phyloP scores from a whole-genome alignment of 2,888 invertebrate genomes.

The Aromia moschata region DNA sequence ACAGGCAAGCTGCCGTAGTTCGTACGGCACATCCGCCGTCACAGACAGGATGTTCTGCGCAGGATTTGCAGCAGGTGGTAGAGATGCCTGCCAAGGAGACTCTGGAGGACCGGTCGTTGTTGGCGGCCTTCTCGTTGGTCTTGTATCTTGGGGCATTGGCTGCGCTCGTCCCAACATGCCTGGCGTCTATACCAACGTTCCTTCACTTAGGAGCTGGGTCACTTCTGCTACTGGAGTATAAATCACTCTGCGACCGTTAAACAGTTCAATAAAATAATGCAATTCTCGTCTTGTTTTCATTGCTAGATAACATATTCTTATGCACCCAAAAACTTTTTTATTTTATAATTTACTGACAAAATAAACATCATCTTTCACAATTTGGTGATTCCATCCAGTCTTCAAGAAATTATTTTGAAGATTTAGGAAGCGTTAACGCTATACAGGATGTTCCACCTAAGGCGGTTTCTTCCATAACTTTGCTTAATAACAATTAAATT shows the following conservation, averaged over 20 bases:
- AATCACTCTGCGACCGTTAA: no score
- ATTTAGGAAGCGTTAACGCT: no score
- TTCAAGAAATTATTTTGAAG: no score
- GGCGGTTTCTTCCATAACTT: no score
- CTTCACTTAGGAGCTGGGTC: neutral
- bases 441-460: no score
- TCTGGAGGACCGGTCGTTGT: slow-evolving; percentile 34
- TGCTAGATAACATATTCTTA: no score
- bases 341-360: no score
- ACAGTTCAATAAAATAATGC: no score
- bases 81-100: slow-evolving; percentile 65
- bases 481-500: no score
- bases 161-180: slow-evolving; percentile 37
- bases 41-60: slow-evolving; percentile 68
- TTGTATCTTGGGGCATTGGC: slow-evolving; percentile 22
- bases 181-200: slow-evolving; percentile 36
- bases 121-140: slow-evolving; percentile 1
- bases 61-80: slow-evolving; percentile 63
- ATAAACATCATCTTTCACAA: no score
- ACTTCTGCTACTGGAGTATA: neutral
- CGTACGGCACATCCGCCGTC: slow-evolving; percentile 24
- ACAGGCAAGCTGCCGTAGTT: slow-evolving; percentile 13
- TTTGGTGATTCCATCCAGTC: no score
- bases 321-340: no score
- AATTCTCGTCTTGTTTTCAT: neutral